phyloP scores from a whole-genome alignment of 2,888 invertebrate genomes.

The Drosophila aldrichi region DNA sequence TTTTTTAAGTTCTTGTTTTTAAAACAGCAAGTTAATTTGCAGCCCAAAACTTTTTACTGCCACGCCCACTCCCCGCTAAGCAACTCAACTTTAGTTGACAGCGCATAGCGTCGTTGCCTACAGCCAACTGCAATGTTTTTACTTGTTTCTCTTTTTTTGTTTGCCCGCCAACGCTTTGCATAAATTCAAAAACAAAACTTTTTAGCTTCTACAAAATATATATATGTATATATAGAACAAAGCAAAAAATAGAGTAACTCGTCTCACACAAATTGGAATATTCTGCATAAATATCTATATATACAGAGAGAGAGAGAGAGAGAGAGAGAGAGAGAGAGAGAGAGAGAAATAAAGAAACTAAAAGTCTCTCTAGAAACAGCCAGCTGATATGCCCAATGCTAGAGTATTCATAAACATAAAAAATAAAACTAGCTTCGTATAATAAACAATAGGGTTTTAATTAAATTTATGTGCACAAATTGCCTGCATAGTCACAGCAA shows the following conservation, averaged over 20 bases:
- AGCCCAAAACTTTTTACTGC: neutral
- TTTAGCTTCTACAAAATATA: neutral
- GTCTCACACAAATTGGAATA: slow-evolving; percentile 3
- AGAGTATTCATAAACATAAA: slow-evolving; percentile 1
- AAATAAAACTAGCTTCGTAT: slow-evolving; percentile 17
- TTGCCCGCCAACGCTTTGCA: slow-evolving; percentile 67
- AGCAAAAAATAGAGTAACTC: neutral
- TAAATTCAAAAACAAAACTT: slow-evolving; percentile 57
- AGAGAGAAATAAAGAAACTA: neutral
- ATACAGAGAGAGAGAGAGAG: neutral
- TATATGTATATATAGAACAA: neutral
- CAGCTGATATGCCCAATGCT: neutral
- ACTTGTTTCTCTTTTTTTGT: slow-evolving; percentile 44
- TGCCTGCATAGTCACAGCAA: slow-evolving; percentile 30
- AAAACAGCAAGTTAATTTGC: neutral
- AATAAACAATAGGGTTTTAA: slow-evolving; percentile 67
- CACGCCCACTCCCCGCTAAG: neutral
- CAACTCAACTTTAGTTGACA: neutral
- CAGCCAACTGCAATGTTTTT: neutral
- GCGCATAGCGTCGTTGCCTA: neutral
- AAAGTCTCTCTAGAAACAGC: neutral
- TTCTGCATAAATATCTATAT: neutral
- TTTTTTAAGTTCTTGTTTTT: neutral
- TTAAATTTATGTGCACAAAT: slow-evolving; percentile 75
- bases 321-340: neutral